phyloP scores from a whole-genome alignment of 2,888 invertebrate genomes.

The Cerceris rybyensis region DNA sequence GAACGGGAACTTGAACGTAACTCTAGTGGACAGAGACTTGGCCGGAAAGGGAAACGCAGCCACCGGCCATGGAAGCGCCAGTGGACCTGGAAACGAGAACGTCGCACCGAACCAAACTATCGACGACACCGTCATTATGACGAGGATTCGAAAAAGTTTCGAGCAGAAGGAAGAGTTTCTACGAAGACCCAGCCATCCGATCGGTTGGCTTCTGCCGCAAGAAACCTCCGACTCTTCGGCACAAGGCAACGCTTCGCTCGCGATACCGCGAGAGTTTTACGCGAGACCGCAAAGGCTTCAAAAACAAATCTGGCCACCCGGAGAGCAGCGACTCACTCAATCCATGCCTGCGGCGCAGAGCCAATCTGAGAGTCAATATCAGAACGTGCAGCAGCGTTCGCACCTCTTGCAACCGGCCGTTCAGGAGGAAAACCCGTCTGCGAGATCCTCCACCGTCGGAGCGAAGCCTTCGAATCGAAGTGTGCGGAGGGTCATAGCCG shows the following conservation, averaged over 20 bases:
- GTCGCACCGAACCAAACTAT: conserved; percentile 80
- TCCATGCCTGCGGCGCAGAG: conserved; percentile 82
- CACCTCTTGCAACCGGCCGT: no score
- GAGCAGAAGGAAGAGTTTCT: conserved; percentile 96
- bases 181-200: conserved; percentile 87
- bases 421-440: conserved; percentile 13
- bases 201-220: conserved; percentile 84
- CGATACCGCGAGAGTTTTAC: conserved; percentile 88
- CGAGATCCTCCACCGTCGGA: conserved; percentile 66
- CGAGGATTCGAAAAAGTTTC: conserved; percentile 90
- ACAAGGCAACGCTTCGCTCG: conserved; percentile 50
- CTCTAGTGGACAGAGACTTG: no score
- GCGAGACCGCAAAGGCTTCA: conserved; percentile 90
- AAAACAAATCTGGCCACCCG: conserved; percentile 88
- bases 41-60: no score
- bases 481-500: conserved; percentile 82
- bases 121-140: conserved; percentile 89
- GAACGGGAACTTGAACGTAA: no score
- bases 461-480: conserved; percentile 79
- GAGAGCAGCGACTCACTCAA: conserved; percentile 72
- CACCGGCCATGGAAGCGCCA: background rate
- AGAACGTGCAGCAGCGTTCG: conserved; percentile 1
- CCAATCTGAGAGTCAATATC: conserved; percentile 30
- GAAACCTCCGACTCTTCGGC: conserved; percentile 74
- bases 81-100: background rate